phyloP scores from a whole-genome alignment of 2,797 vertebrate species.

The Botia almorhae region DNA sequence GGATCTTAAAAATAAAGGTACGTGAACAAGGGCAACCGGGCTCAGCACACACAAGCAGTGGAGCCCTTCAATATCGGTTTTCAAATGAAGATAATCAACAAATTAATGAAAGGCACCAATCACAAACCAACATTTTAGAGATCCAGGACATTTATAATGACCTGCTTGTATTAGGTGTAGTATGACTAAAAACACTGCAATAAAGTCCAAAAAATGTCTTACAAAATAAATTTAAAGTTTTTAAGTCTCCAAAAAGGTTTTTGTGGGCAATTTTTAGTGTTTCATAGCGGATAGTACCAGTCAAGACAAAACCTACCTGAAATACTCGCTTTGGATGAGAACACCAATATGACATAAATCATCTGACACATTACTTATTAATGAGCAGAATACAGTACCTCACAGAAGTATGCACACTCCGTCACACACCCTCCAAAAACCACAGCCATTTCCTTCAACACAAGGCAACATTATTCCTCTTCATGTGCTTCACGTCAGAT shows the following conservation, averaged over 20 bases:
- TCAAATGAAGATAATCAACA: background rate
- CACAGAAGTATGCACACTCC: constrained; percentile 31
- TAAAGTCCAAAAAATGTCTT: background rate
- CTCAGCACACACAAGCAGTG: background rate
- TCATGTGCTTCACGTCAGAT: constrained; percentile 31
- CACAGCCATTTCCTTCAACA: background rate
- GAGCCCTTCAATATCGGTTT: constrained; percentile 12
- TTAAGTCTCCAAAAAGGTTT: background rate
- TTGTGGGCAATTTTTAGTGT: background rate
- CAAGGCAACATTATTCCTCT: constrained; percentile 7
- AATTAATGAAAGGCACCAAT: constrained; percentile 38
- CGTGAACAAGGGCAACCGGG: constrained; percentile 4
- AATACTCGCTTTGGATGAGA: constrained; percentile 34
- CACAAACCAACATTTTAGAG: constrained; percentile 1
- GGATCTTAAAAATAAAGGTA: constrained; percentile 1
- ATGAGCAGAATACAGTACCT: constrained; percentile 34
- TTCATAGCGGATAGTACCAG: background rate
- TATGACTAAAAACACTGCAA: constrained; percentile 16
- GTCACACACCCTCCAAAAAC: constrained; percentile 16
- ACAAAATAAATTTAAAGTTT: background rate
- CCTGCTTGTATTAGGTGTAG: background rate
- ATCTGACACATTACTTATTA: constrained; percentile 16
- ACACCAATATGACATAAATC: constrained; percentile 32
- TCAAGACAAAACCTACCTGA: constrained; percentile 21
- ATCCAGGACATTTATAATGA: background rate